These are phyloP conservation scores for Drosophila fulvimacula DNA, from an alignment of 2,888 invertebrate genomes.

Conservation along the genomic window DNA sequence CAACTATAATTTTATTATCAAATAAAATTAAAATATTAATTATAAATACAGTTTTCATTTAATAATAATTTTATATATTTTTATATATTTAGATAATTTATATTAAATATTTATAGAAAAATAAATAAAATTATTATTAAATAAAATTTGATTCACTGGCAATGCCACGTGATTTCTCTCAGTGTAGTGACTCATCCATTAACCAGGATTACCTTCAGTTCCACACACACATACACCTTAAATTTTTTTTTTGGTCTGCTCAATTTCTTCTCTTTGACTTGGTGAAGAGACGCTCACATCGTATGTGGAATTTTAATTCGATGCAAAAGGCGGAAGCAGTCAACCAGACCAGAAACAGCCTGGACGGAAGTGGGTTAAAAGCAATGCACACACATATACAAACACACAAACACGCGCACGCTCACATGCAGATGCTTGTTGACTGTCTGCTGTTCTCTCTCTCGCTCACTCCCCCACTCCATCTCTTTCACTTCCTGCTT, in stretches of 20 bases:
- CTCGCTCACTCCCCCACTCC: not conserved
- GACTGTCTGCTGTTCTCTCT: constrained; percentile 22
- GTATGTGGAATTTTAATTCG: constrained; percentile 75
- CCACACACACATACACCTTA: not conserved
- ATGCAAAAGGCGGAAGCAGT: constrained; percentile 58
- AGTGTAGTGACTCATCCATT: constrained; percentile 65
- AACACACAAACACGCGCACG: constrained; percentile 13
- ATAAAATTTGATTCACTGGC: not conserved
- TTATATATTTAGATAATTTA: too few species aligned
- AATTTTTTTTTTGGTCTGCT: constrained; percentile 14
- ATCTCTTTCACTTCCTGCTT: not conserved
- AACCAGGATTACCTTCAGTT: constrained; percentile 58
- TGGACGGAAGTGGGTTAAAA: constrained; percentile 71
- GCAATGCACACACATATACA: constrained; percentile 39
- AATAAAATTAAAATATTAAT: too few species aligned
- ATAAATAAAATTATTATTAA: too few species aligned
- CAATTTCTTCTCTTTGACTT: constrained; percentile 18
- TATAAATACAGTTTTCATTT: too few species aligned
- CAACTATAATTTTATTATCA: too few species aligned
- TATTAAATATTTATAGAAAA: not conserved
- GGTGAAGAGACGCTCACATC: constrained; percentile 48
- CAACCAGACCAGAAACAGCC: constrained; percentile 48
- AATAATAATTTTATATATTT: too few species aligned
- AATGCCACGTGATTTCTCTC: not conserved
- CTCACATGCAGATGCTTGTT: constrained; percentile 47